Evolutionary conservation across 2,888 invertebrate species (phyloP).

Genomic region (Agonopterix arenella): DNA sequence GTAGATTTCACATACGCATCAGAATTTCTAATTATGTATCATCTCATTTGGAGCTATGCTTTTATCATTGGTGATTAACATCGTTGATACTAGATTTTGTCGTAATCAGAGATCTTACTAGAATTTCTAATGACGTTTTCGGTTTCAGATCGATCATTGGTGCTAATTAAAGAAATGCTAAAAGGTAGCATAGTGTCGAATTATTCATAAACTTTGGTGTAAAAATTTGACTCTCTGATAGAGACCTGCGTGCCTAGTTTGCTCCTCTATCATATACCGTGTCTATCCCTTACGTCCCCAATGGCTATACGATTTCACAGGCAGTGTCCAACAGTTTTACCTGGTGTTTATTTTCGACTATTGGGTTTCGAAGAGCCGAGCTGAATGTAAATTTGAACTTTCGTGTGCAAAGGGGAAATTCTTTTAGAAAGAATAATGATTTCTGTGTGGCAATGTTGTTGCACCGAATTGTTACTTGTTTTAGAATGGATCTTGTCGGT

Average conservation of each 20-base stretch:
- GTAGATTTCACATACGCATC: too few relatives aligned
- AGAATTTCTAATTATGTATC: too few relatives aligned
- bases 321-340: slow-evolving; percentile 10
- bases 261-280: background rate
- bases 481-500: too few relatives aligned
- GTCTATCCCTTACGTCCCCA: background rate
- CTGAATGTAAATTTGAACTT: slow-evolving; percentile 11
- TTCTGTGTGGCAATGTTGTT: background rate
- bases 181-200: too few relatives aligned
- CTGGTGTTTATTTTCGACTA: slow-evolving; percentile 12
- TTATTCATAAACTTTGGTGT: too few relatives aligned
- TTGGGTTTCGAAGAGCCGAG: slow-evolving; percentile 9
- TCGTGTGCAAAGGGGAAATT: slow-evolving; percentile 2
- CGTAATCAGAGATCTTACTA: too few relatives aligned
- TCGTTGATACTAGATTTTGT: too few relatives aligned
- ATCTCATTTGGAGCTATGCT: too few relatives aligned
- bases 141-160: too few relatives aligned
- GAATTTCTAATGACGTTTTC: too few relatives aligned
- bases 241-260: background rate
- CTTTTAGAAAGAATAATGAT: slow-evolving; percentile 7
- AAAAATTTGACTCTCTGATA: background rate
- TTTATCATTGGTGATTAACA: too few relatives aligned
- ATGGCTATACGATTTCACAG: slow-evolving; percentile 9
- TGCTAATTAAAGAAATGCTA: too few relatives aligned
- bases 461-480: background rate